These are phyloP conservation scores for Macrosiphum euphorbiae DNA, from an alignment of 2,888 invertebrate species.

Conservation along the genomic window DNA sequence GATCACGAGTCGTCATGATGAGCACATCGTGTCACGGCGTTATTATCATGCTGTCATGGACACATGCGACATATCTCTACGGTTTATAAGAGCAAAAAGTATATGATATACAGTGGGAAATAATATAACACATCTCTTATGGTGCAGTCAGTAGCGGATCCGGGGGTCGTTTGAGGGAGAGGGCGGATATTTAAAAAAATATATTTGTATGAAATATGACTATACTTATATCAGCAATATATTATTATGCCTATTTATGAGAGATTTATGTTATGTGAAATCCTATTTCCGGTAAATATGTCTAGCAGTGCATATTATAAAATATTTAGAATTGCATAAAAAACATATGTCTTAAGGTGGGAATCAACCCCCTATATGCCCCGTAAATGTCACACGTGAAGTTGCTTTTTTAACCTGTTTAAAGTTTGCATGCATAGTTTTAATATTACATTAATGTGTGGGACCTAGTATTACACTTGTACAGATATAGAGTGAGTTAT, in stretches of 20 bases:
- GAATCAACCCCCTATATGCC: background rate
- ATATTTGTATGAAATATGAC: no score
- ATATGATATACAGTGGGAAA: no score
- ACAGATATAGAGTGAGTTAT: background rate
- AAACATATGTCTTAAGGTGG: no score
- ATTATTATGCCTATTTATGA: no score
- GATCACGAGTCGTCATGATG: background rate
- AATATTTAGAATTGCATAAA: background rate
- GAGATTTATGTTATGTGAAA: background rate
- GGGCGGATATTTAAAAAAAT: no score
- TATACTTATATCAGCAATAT: no score
- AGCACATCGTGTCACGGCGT: background rate
- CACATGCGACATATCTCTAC: background rate
- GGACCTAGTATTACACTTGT: background rate
- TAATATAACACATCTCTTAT: background rate
- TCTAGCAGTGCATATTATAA: background rate
- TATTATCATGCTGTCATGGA: background rate
- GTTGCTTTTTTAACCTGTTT: background rate
- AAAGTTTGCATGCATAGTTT: background rate
- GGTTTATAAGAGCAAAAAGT: background rate
- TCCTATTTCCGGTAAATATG: background rate
- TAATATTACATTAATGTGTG: background rate
- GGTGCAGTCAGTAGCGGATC: no score
- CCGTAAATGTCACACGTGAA: background rate
- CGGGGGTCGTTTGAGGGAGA: background rate